Conservation (phyloP, 1,140 invertebrate species). For the Thaumetopoea pityocampa region DNA sequence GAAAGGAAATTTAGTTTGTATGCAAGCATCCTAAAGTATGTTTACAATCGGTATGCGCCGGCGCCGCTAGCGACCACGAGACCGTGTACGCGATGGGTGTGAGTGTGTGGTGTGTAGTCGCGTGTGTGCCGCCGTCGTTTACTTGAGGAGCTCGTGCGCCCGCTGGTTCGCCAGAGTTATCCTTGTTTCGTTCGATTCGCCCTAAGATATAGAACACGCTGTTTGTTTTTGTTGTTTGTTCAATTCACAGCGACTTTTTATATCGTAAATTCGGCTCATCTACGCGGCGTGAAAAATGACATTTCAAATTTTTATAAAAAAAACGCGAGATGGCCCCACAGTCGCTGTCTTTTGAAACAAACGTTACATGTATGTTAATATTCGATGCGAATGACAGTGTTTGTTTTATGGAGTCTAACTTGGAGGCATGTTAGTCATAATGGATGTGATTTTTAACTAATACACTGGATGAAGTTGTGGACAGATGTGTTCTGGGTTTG, state of each 20-base stretch:
- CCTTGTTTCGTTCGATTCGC: slow-evolving; percentile 85
- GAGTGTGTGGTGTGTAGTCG: slow-evolving; percentile 35
- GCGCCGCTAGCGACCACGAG: slow-evolving; percentile 40
- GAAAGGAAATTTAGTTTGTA: no score
- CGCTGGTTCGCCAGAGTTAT: slow-evolving; percentile 91
- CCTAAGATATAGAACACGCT: slow-evolving; percentile 73
- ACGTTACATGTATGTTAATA: slow-evolving; percentile 26
- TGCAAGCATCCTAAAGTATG: no score
- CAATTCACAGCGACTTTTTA: slow-evolving; percentile 35
- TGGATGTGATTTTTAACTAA: slow-evolving; percentile 31
- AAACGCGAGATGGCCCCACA: slow-evolving; percentile 16
- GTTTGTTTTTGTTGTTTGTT: slow-evolving; percentile 44
- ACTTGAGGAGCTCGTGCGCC: slow-evolving; percentile 89
- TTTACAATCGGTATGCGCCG: slow-evolving; percentile 30
- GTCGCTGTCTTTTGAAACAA: slow-evolving; percentile 35
- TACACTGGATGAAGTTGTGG: slow-evolving; percentile 34
- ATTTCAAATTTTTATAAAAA: slow-evolving; percentile 9
- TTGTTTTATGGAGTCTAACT: slow-evolving; percentile 45
- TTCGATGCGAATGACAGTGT: slow-evolving; percentile 34
- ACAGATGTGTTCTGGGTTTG: slow-evolving; percentile 38
- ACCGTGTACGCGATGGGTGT: slow-evolving; percentile 46
- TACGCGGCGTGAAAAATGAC: slow-evolving; percentile 1
- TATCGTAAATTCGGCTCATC: background rate
- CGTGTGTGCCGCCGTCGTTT: slow-evolving; percentile 67
- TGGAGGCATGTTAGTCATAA: slow-evolving; percentile 40